Percentiles rank a stretch among this genome's conserved stretches.
These are phyloP conservation scores for Ophiothrix spiculata DNA, from an alignment of 35 echinoderm and acorn worm species.

Conservation along the genomic window DNA sequence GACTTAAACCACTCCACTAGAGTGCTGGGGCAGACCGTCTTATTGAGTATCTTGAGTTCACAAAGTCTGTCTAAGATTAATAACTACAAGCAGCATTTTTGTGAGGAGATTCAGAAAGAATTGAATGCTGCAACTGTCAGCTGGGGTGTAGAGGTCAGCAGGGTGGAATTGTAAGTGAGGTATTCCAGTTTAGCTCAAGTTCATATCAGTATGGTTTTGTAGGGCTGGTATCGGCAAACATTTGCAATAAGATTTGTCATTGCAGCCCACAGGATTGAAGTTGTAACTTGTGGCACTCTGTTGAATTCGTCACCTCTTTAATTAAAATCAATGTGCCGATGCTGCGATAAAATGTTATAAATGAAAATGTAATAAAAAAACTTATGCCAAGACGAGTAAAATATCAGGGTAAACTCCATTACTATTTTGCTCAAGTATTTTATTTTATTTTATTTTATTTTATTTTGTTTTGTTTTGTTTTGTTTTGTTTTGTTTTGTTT, in stretches of 20 bases:
- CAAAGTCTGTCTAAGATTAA: constrained; percentile 42
- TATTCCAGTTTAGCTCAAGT: too few species aligned
- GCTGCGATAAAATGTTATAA: too few species aligned
- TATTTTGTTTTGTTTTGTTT: background rate
- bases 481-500: too few species aligned
- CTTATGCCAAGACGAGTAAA: too few species aligned
- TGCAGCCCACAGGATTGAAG: background rate
- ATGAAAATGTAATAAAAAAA: too few species aligned
- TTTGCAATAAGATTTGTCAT: background rate
- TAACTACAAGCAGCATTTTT: constrained; percentile 58
- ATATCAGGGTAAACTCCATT: too few species aligned
- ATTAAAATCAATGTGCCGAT: too few species aligned
- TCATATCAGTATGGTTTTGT: background rate
- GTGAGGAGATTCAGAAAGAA: constrained; percentile 62
- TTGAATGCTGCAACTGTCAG: constrained; percentile 77
- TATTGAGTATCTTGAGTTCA: constrained; percentile 58
- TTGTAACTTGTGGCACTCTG: too few species aligned
- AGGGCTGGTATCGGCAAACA: background rate
- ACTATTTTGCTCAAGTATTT: too few species aligned
- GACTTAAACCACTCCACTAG: constrained; percentile 86
- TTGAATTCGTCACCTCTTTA: too few species aligned
- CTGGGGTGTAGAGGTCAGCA: constrained; percentile 93
- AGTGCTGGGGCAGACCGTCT: constrained; percentile 71
- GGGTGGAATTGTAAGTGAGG: constrained; percentile 84
- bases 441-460: background rate